Evolutionary conservation across 2,888 invertebrate species (phyloP).

Genomic region (Fissipunctia ypsillon): DNA sequence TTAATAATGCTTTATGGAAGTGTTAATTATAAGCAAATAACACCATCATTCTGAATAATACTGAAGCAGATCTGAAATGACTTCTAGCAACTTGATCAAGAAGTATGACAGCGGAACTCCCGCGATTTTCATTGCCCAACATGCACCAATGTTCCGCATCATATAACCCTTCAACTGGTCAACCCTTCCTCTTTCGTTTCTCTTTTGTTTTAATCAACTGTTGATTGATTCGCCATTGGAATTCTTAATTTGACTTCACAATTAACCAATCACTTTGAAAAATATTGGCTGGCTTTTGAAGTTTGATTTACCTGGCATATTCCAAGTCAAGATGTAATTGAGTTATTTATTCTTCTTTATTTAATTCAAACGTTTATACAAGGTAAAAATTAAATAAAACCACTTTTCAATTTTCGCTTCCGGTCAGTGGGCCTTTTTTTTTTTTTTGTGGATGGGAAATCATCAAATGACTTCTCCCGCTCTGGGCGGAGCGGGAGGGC

Average conservation of each 20-base stretch:
- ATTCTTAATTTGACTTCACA: slow-evolving; percentile 49
- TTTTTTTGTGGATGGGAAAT: too few relatives aligned
- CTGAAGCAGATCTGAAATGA: background rate
- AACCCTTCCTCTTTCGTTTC: slow-evolving; percentile 71
- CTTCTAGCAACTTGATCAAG: background rate
- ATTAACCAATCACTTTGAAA: slow-evolving; percentile 15
- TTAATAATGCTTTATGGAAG: background rate
- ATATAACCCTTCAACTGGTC: slow-evolving; percentile 66
- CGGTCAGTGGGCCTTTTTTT: too few relatives aligned
- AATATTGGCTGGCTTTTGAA: slow-evolving; percentile 21
- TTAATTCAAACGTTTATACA: background rate
- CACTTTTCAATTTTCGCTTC: background rate
- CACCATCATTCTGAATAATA: background rate
- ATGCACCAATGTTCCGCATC: slow-evolving; percentile 66
- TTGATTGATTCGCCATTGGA: slow-evolving; percentile 70
- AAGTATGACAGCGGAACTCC: background rate
- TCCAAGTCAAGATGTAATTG: background rate
- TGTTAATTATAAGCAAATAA: background rate
- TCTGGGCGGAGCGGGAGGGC: too few relatives aligned
- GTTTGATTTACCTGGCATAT: background rate
- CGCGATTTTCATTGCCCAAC: slow-evolving; percentile 61
- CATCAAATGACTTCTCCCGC: too few relatives aligned
- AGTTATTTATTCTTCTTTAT: background rate
- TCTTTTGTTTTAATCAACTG: slow-evolving; percentile 72
- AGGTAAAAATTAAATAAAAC: background rate